Evolutionary conservation across 2,888 invertebrate genomes (phyloP), one percentile per base, ranked within the genome.

Genomic region (Heliconius sara): DNA sequence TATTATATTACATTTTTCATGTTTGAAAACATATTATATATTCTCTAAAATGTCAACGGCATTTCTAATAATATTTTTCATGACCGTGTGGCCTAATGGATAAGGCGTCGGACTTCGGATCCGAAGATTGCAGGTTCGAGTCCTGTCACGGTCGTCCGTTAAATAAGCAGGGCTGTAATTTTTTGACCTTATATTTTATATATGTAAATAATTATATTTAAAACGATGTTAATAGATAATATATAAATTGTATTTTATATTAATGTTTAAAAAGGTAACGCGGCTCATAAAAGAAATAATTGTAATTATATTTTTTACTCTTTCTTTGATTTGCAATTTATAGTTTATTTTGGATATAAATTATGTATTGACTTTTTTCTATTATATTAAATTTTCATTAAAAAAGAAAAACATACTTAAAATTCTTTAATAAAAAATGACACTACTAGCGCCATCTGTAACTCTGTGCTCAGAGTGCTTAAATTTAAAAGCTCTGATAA

Each of bases 71-170:
- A n/a, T n/a, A n/a, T n/a, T n/a, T n/a, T n/a, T n/a, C 81, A 83
- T 57, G 96, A 95, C 96, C 96, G 96, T 96, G 96, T 96, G 96
- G 96, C 96, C 96, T 96, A 96, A 96, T 96, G 96, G 96, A 96
- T 96, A 96, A 96, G 96, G 96, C 96, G 96, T 96, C 96, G 96
- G 96, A 96, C 96, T 96, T 96, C 96, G 96, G 96, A 96, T 96
- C 96, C 96, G 96, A 96, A 96, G 96, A 96, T 96, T 96, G 96
- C 96, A 96, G 96, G 96, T 96, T 96, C 96, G 96, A 96, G 96
- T 96, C 96, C 96, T 96, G 96, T 96, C 96, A 96, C 96, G 96
- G 96, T 96, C 96, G 96, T 79, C 10, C 2, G 39, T 0, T 0
- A 2, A 27, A 63, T 16, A 5, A 1, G 7, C 3, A 2, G 30